phyloP scores from a whole-genome alignment of 2,888 invertebrate species.

The Tenthredo amoena region DNA sequence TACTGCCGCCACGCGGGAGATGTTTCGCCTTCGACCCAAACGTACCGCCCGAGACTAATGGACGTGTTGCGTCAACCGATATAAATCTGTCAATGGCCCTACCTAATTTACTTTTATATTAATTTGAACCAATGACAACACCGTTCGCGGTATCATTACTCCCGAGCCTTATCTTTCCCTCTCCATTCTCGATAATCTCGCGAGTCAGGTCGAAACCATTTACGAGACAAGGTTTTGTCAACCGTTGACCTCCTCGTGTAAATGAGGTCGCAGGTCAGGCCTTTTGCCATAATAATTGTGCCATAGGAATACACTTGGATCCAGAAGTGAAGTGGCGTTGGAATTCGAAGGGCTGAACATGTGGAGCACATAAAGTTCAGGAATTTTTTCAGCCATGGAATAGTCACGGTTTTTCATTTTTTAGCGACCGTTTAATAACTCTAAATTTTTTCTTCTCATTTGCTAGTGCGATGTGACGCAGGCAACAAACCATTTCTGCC shows the following conservation, averaged over 20 bases:
- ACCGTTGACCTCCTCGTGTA: not conserved
- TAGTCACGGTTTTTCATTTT: slow-evolving; percentile 15
- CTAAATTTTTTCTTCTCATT: slow-evolving; percentile 4
- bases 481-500: not conserved
- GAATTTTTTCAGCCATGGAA: not conserved
- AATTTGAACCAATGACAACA: slow-evolving; percentile 36
- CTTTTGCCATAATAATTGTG: slow-evolving; percentile 21
- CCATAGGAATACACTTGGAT: not conserved
- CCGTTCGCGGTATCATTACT: slow-evolving; percentile 29
- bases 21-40: slow-evolving; percentile 49
- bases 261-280: slow-evolving; percentile 24
- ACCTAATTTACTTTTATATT: slow-evolving; percentile 56
- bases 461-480: slow-evolving; percentile 13
- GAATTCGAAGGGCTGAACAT: not conserved
- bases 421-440: slow-evolving; percentile 16
- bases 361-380: not conserved
- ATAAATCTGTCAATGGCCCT: slow-evolving; percentile 60
- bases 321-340: not conserved
- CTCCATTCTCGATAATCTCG: not conserved
- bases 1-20: slow-evolving; percentile 55
- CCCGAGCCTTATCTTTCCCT: not conserved
- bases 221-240: slow-evolving; percentile 3
- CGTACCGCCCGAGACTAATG: slow-evolving; percentile 53
- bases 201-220: slow-evolving; percentile 2
- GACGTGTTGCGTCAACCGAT: slow-evolving; percentile 53